Base-by-base conservation (phyloP, 2,113 vertebrate species). In the Prunella fulvescens region DNA sequence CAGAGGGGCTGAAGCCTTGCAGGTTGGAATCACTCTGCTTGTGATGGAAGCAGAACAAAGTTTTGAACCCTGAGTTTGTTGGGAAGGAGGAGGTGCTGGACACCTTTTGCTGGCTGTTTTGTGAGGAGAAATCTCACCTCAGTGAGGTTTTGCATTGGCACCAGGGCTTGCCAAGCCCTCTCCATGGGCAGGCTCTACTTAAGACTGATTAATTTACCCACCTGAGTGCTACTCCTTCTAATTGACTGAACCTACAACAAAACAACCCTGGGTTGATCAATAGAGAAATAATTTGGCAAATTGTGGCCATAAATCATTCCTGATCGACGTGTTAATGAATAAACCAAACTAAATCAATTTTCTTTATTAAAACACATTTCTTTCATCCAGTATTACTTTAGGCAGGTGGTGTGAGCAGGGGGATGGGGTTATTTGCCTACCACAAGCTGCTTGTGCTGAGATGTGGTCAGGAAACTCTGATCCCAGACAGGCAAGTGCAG, bases 261-360 rank as follows among this genome's bases (percentile, higher is more conserved):
- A 97, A 96, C 97, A 97, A 98, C 96, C 92, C 86, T 19, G 16
- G 11, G 54, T 88, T 90, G 97, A 98, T 98, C 98, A 61, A 98
- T 98, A 97, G 76, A 97, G 95, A 98, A 98, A 98, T 98, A 97
- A 98, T 98, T 98, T 97, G 96, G 95, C 97, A 98, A 98, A 98
- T 98, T 97, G 97, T 89, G 89, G 84, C 69, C 91, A 97, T 98
- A 97, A 97, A 98, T 98, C 98, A 97, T 92, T 94, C 94, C 94
- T 33, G 86, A 98, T 97, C 37, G 91, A 95, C 81, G 79, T 91
- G 94, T 76, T 98, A 97, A 97, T 96, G 97, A 92, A 92, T 84
- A 84, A 96, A 97, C 96, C 97, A 95, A 97, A 80, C 78, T 4
- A 96, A 97, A 97, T 98, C 97, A 97, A 95, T 98, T 95, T 93